These are phyloP conservation scores for Phania funesta DNA, from an alignment of 2,888 invertebrate species.

Conservation along the genomic window DNA sequence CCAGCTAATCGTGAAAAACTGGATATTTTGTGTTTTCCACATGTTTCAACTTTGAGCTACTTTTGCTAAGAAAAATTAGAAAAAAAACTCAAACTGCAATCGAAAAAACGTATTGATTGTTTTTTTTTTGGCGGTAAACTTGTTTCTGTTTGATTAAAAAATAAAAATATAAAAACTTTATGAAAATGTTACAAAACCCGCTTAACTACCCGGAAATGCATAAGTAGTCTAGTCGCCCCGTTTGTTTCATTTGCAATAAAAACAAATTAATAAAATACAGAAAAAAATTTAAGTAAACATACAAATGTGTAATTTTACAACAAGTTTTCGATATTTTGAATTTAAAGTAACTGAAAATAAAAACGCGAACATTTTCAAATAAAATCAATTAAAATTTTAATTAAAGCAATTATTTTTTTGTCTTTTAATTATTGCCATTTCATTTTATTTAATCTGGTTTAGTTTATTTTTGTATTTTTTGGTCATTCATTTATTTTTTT, in stretches of 20 bases:
- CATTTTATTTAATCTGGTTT: constrained; percentile 21
- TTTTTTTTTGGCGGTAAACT: constrained; percentile 60
- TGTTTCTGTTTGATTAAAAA: constrained; percentile 47
- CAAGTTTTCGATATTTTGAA: constrained; percentile 12
- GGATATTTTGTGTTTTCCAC: constrained; percentile 21
- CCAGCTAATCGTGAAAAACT: constrained; percentile 60
- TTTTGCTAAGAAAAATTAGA: constrained; percentile 11
- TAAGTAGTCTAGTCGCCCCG: constrained; percentile 46
- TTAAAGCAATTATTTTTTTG: constrained; percentile 21
- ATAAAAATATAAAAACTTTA: constrained; percentile 21
- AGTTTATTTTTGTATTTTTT: neutral
- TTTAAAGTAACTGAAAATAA: neutral
- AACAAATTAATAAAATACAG: neutral
- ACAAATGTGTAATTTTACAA: constrained; percentile 29
- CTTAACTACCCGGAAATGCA: constrained; percentile 62
- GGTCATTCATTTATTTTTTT: neutral
- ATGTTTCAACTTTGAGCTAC: constrained; percentile 41
- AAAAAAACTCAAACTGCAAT: constrained; percentile 12
- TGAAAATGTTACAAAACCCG: constrained; percentile 28
- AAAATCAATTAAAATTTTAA: constrained; percentile 31
- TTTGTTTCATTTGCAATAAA: constrained; percentile 14
- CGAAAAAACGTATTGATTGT: constrained; percentile 21
- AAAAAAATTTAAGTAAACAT: neutral
- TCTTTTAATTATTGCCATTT: constrained; percentile 14
- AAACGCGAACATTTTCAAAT: neutral